These are phyloP conservation scores for Meloidogyne floridensis DNA, from an alignment of 1,140 invertebrate genomes.

Conservation along the genomic window DNA sequence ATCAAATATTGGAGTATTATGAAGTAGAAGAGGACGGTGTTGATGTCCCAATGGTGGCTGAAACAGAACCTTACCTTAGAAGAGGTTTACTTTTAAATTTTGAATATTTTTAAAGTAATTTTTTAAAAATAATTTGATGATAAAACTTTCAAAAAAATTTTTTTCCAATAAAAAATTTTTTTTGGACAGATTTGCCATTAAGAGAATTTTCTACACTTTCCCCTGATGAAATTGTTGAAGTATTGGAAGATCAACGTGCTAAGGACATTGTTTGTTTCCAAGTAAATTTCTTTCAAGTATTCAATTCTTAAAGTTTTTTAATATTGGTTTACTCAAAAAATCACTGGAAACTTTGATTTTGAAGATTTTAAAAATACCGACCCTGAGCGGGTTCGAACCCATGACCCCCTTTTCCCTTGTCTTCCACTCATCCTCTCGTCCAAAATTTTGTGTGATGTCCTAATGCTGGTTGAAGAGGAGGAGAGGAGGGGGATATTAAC, in stretches of 20 bases:
- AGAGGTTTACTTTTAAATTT: not conserved
- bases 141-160: not conserved
- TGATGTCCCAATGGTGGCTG: constrained; percentile 10
- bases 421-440: too few species aligned
- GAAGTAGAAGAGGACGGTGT: not conserved
- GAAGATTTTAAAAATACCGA: too few species aligned
- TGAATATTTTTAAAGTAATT: not conserved
- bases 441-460: too few species aligned
- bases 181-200: constrained; percentile 7
- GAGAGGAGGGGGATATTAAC: too few species aligned
- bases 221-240: constrained; percentile 11
- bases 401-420: not conserved
- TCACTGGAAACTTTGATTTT: too few species aligned
- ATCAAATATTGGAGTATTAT: constrained; percentile 17
- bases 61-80: constrained; percentile 10
- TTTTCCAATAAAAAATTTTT: not conserved
- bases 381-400: not conserved
- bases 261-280: constrained; percentile 1
- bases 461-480: too few species aligned
- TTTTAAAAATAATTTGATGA: not conserved
- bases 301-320: not conserved
- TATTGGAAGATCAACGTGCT: constrained; percentile 19
- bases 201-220: not conserved
- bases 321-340: too few species aligned
- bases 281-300: not conserved